These are phyloP conservation scores for Nothoprocta pentlandii DNA, from an alignment of 2,113 vertebrate genomes.

Conservation along the genomic window DNA sequence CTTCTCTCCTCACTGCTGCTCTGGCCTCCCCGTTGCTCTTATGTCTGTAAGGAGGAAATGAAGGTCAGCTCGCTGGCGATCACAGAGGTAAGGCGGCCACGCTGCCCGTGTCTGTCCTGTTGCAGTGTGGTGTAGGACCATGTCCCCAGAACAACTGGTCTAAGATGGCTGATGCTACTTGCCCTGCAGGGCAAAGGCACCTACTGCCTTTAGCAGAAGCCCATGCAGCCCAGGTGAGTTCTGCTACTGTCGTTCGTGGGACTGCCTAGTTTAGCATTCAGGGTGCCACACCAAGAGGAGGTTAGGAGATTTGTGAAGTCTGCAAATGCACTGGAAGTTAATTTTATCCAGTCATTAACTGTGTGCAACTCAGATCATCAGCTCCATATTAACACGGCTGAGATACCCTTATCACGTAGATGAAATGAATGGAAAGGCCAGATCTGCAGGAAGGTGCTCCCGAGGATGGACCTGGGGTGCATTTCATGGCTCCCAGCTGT, in stretches of 20 bases:
- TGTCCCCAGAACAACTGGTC: too few species aligned
- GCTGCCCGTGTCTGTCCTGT: background rate
- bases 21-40: background rate
- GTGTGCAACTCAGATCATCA: background rate
- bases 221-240: background rate
- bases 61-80: fast-evolving
- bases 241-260: fast-evolving
- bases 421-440: background rate
- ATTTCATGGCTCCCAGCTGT: fast-evolving
- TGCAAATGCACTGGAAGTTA: background rate
- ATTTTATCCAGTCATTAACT: background rate
- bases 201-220: background rate
- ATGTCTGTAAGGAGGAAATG: background rate
- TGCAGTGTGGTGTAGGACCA: background rate
- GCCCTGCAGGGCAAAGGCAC: background rate
- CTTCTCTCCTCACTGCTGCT: background rate
- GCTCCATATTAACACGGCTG: background rate
- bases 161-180: background rate
- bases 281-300: background rate
- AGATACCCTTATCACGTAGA: background rate
- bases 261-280: background rate
- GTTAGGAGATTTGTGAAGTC: background rate
- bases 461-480: too few species aligned
- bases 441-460: background rate
- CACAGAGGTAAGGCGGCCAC: background rate